Percentiles rank a stretch among this genome's conserved stretches.
Conservation (phyloP, 2,113 vertebrate species). For the Paramormyrops kingsleyae region DNA sequence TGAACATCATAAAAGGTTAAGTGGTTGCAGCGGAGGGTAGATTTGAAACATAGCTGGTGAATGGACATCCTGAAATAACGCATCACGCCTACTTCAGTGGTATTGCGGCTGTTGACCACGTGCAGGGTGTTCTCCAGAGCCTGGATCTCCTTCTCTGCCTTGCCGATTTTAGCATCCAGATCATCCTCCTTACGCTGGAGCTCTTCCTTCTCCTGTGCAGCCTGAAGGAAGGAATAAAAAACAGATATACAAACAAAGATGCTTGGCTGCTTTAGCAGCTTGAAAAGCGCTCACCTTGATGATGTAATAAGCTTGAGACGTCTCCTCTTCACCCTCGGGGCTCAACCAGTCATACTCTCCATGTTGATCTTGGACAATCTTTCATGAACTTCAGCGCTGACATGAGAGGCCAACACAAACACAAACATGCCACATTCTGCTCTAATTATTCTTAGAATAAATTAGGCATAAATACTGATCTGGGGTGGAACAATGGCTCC, state of each 20-base stretch:
- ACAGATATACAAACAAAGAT: background rate
- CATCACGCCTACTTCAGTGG: conserved; percentile 12
- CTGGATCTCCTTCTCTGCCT: conserved; percentile 39
- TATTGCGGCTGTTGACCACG: too few relatives aligned
- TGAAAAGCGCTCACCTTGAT: conserved; percentile 66
- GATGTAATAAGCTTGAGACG: conserved; percentile 73
- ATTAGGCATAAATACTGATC: background rate
- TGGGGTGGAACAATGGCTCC: background rate
- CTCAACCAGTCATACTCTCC: conserved; percentile 48
- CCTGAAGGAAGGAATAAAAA: background rate
- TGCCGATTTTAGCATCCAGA: conserved; percentile 74
- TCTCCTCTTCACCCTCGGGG: conserved; percentile 77
- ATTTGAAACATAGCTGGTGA: too few relatives aligned
- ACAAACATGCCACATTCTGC: background rate
- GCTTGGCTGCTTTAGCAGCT: background rate
- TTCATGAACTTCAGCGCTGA: conserved; percentile 74
- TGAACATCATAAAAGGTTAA: too few relatives aligned
- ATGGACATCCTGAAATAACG: too few relatives aligned
- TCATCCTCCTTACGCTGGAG: conserved; percentile 70
- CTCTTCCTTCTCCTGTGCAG: conserved; percentile 50
- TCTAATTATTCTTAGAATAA: background rate
- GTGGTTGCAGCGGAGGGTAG: too few relatives aligned
- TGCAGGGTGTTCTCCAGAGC: too few relatives aligned
- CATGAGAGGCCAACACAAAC: conserved; percentile 25
- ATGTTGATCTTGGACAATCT: conserved; percentile 57